Evolutionary conservation across 1,140 invertebrate genomes (phyloP).

Genomic region (Paramacrobiotus metropolitanus): DNA sequence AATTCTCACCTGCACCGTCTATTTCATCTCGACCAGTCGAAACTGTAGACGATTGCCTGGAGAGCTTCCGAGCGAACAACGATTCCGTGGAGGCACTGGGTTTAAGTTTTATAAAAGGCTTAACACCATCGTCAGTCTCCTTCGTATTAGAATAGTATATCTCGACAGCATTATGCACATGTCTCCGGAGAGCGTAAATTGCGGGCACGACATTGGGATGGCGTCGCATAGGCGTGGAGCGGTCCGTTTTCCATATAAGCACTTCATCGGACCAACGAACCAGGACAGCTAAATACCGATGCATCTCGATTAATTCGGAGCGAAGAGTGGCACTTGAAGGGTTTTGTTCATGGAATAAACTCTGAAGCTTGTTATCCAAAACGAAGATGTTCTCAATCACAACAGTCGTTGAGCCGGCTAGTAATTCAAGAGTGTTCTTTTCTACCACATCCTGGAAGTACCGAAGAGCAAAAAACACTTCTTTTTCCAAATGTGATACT

Average conservation of each 20-base stretch:
- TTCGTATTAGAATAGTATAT: too few species aligned
- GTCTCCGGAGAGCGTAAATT: neutral
- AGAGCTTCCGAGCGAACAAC: too few species aligned
- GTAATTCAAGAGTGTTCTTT: neutral
- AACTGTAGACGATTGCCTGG: too few species aligned
- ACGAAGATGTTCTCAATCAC: constrained; percentile 3
- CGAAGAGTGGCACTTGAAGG: neutral
- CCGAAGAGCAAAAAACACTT: neutral
- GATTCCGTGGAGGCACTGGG: neutral
- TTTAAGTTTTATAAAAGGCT: too few species aligned
- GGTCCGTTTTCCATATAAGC: neutral
- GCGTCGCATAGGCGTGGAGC: neutral
- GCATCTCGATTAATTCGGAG: neutral
- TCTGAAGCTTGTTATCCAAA: neutral
- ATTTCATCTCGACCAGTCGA: neutral
- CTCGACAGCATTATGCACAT: too few species aligned
- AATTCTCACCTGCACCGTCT: neutral
- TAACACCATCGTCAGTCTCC: too few species aligned
- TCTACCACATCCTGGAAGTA: neutral
- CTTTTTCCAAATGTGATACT: neutral
- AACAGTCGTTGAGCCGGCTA: neutral
- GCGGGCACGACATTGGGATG: neutral
- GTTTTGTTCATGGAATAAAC: neutral
- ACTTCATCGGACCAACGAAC: neutral
- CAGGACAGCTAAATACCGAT: neutral